Evolutionary conservation across 2,113 vertebrate genomes (phyloP), one percentile per base, ranked within the genome.

Genomic region (Pedetes capensis): DNA sequence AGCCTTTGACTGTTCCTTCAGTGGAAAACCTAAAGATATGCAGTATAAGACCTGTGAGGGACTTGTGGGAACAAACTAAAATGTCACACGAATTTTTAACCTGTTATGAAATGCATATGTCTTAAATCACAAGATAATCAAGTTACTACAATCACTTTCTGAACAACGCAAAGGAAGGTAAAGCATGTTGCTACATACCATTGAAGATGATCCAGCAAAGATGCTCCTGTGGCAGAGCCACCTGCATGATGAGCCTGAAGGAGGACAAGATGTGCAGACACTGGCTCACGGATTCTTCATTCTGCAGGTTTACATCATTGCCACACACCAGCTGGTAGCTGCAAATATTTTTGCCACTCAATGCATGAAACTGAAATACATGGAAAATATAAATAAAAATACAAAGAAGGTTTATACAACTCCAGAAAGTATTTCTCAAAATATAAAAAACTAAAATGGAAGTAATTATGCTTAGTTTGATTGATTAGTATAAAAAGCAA

Each of bases 151-250:
- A 7, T 63, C 87, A 89, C 64, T 57, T 74, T 94, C 87, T 42
- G 44, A 55, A 69, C 61, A 80, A 16, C 57, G 59, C 68, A 37
- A 74, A 80, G 29, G 89, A 64, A 95, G 94, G 47, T 8, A 22
- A 95, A 96, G 78, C 11, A 8, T 7, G 44, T 1, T 13, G 47
- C 53, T 25, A 78, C 55, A 0, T 98, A 99, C 99, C 99, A 13
- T 99, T 99, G 96, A 98, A 99, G 83, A 99, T 83, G 34, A 99
- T 97, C 99, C 99, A 99, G 96, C 98, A 99, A 5, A 99, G 98
- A 75, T 95, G 96, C 94, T 99, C 98, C 88, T 98, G 97, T 3
- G 99, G 98, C 9, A 99, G 97, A 74, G 98, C 98, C 85, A 98
- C 98, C 96, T 99, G 98, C 99, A 98, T 99, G 94, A 98, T 94